Conservation (phyloP, 2,113 vertebrate species). For the Rousettus leschenaultii region DNA sequence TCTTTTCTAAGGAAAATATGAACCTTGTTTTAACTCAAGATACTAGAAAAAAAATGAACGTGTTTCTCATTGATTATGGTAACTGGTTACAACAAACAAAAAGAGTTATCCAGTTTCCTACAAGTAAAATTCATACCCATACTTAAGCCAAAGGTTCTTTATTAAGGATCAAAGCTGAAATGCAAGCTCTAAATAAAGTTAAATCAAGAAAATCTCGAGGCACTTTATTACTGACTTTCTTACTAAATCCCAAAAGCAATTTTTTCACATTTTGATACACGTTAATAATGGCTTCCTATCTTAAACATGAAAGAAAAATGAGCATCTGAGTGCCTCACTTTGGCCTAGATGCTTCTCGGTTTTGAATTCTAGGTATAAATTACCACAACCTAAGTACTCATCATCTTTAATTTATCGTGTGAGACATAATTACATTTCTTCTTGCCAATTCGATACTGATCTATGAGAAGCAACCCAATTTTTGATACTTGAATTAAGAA, state of each 20-base stretch:
- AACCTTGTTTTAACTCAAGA: slow-evolving; percentile 17
- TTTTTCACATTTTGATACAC: slow-evolving; percentile 38
- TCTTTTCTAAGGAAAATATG: slow-evolving; percentile 42
- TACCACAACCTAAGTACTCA: slow-evolving; percentile 33
- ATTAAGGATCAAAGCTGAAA: slow-evolving; percentile 46
- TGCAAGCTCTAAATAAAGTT: slow-evolving; percentile 30
- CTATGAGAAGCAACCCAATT: slow-evolving; percentile 10
- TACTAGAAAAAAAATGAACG: neutral
- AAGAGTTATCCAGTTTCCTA: neutral
- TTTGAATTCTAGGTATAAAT: slow-evolving; percentile 57
- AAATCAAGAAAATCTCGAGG: slow-evolving; percentile 6
- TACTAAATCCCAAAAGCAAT: slow-evolving; percentile 30
- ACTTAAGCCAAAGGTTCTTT: neutral
- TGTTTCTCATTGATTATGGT: slow-evolving; percentile 37
- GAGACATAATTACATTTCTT: slow-evolving; percentile 49
- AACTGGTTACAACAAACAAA: slow-evolving; percentile 21
- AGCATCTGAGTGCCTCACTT: neutral
- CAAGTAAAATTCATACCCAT: neutral
- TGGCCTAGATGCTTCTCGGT: slow-evolving; percentile 16
- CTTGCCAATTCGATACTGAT: neutral
- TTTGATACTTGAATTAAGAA: slow-evolving; percentile 30
- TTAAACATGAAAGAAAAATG: slow-evolving; percentile 31
- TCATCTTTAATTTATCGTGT: slow-evolving; percentile 56
- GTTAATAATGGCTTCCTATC: neutral
- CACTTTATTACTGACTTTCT: slow-evolving; percentile 43